Base-by-base conservation (phyloP, 1,140 invertebrate species). In the Platyscapa corneri region DNA sequence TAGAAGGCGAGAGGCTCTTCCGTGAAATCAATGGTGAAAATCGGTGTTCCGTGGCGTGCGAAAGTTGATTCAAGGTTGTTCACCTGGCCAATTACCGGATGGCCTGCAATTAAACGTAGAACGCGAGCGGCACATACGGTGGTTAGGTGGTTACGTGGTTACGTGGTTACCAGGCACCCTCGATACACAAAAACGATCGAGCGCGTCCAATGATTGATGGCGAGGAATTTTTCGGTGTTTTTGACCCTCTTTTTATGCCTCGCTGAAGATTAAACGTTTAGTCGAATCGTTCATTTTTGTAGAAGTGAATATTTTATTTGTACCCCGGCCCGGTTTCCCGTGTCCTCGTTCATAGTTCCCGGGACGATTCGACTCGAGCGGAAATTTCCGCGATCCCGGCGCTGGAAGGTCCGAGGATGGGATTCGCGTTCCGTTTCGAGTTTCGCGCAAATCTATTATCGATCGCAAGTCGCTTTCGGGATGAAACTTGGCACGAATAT, bases 51-150 rank as follows among this genome's bases (percentile, higher is more conserved):
- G 23, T 49, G 46, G 49, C 77, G 49, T 46, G 30, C 77, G 39
- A 14, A 46, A 53, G 56, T 18, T 42, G 64, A 60, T 80, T 67
- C 78, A 82, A 76, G 84, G 84, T 53, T 79, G 53, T 82, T 85
- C 84, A 85, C 84, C 72, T 53, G 56, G 27, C 75, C 76, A 84
- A 84, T 84, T 84, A 84, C 76, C 12, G 32, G 60, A 56, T 42
- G 42, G 42, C 60, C 74, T 65, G 60, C 82, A 83, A 83, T 83
- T 83, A 83, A 83, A 83, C 82, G 82, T 49, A 76, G 64, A 34
- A 56, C 67, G 49, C 20, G 75, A 77, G 42, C 75, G 16, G 23
- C 23, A 75, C 39, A 49, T 30, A 42, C 39, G 23, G n/a, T n/a
- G 42, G n/a, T n/a, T n/a, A n/a, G n/a, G n/a, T n/a, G n/a, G n/a